Base-by-base conservation (phyloP, 2,797 vertebrate species). In the Miopithecus talapoin region DNA sequence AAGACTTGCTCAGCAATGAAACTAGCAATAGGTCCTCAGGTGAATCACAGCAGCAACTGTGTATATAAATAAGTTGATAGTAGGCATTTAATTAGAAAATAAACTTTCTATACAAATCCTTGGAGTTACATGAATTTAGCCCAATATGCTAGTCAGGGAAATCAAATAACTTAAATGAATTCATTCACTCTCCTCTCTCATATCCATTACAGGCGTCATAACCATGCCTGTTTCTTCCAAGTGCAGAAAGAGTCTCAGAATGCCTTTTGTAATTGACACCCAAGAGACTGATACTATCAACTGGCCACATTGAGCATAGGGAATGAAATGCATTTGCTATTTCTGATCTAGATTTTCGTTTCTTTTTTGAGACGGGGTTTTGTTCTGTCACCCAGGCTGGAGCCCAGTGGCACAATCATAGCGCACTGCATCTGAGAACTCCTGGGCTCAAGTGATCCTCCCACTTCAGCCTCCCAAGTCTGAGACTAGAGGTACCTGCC, bases 1-100 rank as follows among this genome's bases (percentile, higher is more conserved):
- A 93, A 95, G 88, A 74, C 78, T 97, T 98, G 89, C 91, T 93
- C 81, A 97, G 53, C 86, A 94, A 96, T 96, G 96, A 96, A 80
- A 97, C 97, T 97, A 96, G 41, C 86, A 91, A 36, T 75, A 80
- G 30, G 41, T 88, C 28, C 28, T 94, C 70, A 33, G 24, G 19
- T 96, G 80, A 96, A 90, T 94, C 57, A 80, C 36, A 33, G 46
- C 19, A 74, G n/a, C 50, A 95, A 59, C 6, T 5, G 1, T 43
- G 6, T 85, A 68, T 46, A 94, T 53, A 94, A 94, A 83, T 59
- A 86, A 92, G 61, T 78, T 91, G 79, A 89, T 85, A 79, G 11
- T 39, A 89, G 28, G 43, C 7, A 80, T 88, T 89, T 55, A 95
- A 86, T 78, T 59, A 90, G 50, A 95, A 97, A 96, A 95, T 79